Evolutionary conservation across 2,797 vertebrate species (phyloP).

Genomic region (Cirrhinus mrigala): DNA sequence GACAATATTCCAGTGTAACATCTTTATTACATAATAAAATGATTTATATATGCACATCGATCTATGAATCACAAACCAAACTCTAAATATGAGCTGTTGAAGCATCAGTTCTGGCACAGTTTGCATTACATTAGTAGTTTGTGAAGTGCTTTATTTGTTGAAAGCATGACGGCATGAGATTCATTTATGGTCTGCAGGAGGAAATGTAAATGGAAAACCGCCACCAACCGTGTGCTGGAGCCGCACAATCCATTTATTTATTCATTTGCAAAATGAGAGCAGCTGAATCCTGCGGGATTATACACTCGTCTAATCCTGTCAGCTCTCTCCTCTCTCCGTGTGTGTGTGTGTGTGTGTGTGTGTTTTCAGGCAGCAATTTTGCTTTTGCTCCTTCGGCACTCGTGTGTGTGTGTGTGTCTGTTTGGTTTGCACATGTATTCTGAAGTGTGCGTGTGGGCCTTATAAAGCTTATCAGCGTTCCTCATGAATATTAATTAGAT

Average conservation of each 20-base stretch:
- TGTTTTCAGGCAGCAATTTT: not conserved
- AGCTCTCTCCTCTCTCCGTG: not conserved
- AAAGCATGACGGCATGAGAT: not conserved
- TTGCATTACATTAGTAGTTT: not conserved
- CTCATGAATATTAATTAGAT: constrained; percentile 21
- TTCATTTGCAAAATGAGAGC: constrained; percentile 48
- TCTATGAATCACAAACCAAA: no score
- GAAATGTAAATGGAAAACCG: constrained; percentile 14
- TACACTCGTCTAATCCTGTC: constrained; percentile 37
- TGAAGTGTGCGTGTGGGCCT: not conserved
- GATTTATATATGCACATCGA: not conserved
- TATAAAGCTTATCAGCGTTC: not conserved
- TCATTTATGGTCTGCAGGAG: constrained; percentile 6
- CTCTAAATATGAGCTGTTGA: not conserved
- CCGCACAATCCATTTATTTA: constrained; percentile 37
- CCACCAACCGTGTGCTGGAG: not conserved
- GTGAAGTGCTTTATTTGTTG: not conserved
- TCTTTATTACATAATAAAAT: not conserved
- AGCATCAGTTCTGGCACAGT: not conserved
- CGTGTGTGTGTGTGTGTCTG: not conserved
- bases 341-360: constrained; percentile 16
- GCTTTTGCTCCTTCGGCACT: not conserved
- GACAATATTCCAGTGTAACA: not conserved
- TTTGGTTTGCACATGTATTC: not conserved
- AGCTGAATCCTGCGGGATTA: constrained; percentile 38